Evolutionary conservation across 1,140 invertebrate species (phyloP), one percentile per base, ranked within the genome.

Genomic region (Oppia nitens): DNA sequence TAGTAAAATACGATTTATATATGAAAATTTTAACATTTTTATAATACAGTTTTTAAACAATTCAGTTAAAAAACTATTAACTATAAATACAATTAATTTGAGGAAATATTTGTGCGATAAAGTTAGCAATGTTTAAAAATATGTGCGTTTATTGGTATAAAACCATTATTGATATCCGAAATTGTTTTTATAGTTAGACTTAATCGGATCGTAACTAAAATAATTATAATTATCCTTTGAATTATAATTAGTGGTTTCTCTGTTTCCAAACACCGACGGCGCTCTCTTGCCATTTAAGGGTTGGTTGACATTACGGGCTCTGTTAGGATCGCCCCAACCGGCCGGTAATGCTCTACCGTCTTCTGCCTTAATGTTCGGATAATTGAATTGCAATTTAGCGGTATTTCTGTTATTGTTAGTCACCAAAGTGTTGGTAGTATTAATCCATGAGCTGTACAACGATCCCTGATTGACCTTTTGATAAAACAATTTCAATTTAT

Each of bases 111-210:
- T n/a, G n/a, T n/a, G n/a, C n/a, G n/a, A n/a, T n/a, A n/a, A n/a
- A n/a, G n/a, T n/a, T n/a, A n/a, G n/a, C n/a, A n/a, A n/a, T n/a
- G n/a, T n/a, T n/a, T n/a, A n/a, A n/a, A n/a, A n/a, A n/a, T n/a
- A n/a, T n/a, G n/a, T n/a, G n/a, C n/a, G n/a, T n/a, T n/a, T n/a
- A n/a, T n/a, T n/a, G n/a, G n/a, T n/a, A n/a, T n/a, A n/a, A 40
- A 17, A 40, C 32, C 32, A 40, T 17, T 40, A 50, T 50, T 50
- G 49, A 6, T 9, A 21, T 9, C 49, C 49, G 20, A 9, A 50
- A 21, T n/a, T 50, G 49, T 20, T 50, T 29, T 80, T 77, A 3
- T 2, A 3, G 17, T 56, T 59, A 23, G 49, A 50, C n/a, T 23
- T 53, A 27, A 27, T 53, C 57, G 27, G 52, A 21, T 52, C 57